phyloP scores from a whole-genome alignment of 1,140 invertebrate species.

The Lordiphosa collinella region DNA sequence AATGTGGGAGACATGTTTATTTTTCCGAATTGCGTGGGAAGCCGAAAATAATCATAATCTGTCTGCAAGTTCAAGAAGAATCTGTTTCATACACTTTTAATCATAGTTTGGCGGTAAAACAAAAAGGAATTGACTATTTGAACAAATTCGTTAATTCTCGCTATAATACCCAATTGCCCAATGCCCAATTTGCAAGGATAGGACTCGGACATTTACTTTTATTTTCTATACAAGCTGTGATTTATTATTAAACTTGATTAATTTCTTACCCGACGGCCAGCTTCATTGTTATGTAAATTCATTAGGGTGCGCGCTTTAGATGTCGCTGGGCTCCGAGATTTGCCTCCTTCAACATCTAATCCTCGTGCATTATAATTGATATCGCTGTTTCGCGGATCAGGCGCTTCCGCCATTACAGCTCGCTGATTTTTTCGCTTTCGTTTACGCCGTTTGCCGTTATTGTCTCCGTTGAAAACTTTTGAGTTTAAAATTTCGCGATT shows the following conservation, averaged over 20 bases:
- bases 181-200: no score
- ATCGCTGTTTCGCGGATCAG: conserved; percentile 13
- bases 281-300: conserved; percentile 97
- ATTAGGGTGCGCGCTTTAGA: conserved; percentile 91
- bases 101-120: no score
- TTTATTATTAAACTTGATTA: neutral
- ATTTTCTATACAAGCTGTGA: neutral
- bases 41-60: no score
- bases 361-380: conserved; percentile 6
- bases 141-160: no score
- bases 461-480: conserved; percentile 62
- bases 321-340: conserved; percentile 35
- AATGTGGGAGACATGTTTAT: no score
- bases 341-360: conserved; percentile 54
- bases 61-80: no score
- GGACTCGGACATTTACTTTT: no score
- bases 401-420: conserved; percentile 56
- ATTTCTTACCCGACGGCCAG: conserved; percentile 90
- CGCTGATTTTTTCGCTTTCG: conserved; percentile 71
- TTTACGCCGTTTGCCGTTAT: conserved; percentile 41
- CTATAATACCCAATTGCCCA: no score
- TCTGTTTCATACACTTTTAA: no score
- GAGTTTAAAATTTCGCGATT: conserved; percentile 77
- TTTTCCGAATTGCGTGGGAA: no score
- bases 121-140: no score